Conservation (phyloP, 2,113 vertebrate species). For the Pelodiscus sinensis region DNA sequence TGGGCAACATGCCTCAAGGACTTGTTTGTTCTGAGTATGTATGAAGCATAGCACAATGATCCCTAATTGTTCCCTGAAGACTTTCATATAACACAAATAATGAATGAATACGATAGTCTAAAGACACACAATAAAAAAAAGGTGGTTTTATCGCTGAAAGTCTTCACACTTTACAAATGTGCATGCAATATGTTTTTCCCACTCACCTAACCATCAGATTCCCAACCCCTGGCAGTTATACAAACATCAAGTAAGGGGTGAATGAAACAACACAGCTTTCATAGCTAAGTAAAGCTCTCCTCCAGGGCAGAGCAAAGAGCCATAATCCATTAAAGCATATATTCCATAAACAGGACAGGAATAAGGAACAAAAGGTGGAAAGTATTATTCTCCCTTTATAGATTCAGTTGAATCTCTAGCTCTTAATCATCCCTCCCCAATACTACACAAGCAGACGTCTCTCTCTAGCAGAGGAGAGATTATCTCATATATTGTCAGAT, state of each 20-base stretch:
- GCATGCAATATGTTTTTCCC: background rate
- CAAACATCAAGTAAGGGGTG: background rate
- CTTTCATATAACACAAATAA: background rate
- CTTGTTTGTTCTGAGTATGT: background rate
- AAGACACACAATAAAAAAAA: conserved; percentile 17
- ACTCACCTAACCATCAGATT: background rate
- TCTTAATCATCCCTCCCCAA: background rate
- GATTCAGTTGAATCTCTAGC: background rate
- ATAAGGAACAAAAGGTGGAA: background rate
- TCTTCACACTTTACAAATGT: background rate
- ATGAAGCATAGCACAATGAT: background rate
- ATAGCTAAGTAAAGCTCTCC: background rate
- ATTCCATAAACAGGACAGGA: background rate
- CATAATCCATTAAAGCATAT: background rate
- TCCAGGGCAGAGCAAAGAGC: background rate
- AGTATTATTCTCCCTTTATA: background rate
- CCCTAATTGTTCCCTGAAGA: background rate
- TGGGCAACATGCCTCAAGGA: background rate
- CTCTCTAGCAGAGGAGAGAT: background rate
- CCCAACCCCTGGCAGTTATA: background rate
- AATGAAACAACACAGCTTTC: background rate
- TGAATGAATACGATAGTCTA: background rate
- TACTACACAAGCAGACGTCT: background rate
- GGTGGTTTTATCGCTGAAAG: background rate
- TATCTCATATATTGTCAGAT: too few species aligned